A percentile compares a stretch with the other conserved stretches of the same genome.
These are phyloP conservation scores for Enteromius unitaeniatus DNA, from an alignment of 2,797 vertebrate species.

Conservation along the genomic window DNA sequence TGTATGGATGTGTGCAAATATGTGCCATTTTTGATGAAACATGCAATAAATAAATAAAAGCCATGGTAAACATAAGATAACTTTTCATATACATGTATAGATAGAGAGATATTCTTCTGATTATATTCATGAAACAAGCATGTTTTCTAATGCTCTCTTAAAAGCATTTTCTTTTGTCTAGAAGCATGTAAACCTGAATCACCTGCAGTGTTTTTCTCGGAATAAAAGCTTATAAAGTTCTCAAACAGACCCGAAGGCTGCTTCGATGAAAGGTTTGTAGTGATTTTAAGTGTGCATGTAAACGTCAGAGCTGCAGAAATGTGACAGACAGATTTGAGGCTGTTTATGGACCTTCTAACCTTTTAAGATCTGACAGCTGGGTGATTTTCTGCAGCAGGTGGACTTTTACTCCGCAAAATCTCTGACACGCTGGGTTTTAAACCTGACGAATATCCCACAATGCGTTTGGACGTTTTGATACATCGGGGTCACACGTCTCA, in stretches of 20 bases:
- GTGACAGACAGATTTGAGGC: neutral
- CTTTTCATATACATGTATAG: too few species aligned
- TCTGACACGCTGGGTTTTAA: neutral
- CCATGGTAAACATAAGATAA: neutral
- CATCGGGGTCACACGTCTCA: neutral
- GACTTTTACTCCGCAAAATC: neutral
- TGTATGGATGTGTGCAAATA: too few species aligned
- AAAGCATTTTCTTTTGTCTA: neutral
- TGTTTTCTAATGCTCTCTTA: neutral
- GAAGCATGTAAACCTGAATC: too few species aligned
- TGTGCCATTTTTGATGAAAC: neutral
- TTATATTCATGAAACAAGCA: too few species aligned
- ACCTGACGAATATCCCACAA: neutral
- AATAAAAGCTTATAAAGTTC: neutral
- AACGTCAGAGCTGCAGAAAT: neutral
- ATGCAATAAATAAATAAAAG: neutral
- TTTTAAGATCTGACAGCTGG: neutral
- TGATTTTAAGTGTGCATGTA: neutral
- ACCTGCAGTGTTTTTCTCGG: neutral
- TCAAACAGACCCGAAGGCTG: neutral
- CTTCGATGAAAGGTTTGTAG: neutral
- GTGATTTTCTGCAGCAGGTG: neutral
- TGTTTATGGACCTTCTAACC: conserved; percentile 11
- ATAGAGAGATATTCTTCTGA: too few species aligned
- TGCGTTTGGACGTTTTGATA: neutral